Evolutionary conservation across 2,888 invertebrate genomes (phyloP).

Genomic region (Rhingia campestris): DNA sequence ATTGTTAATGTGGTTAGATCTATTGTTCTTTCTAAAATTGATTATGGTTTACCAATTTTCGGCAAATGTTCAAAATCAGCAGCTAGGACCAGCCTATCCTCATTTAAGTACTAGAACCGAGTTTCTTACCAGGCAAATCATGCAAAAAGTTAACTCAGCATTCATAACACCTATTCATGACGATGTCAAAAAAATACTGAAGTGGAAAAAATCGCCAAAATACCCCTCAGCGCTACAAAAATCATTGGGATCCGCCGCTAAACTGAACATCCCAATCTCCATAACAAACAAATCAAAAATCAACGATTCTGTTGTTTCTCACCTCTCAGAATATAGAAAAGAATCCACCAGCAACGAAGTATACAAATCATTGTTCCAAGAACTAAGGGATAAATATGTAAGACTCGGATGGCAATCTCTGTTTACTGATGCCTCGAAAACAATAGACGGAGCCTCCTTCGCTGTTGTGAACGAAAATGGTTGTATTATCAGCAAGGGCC

Average conservation of each 20-base stretch:
- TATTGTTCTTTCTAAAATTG: neutral
- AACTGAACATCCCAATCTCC: slow-evolving; percentile 6
- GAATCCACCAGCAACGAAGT: neutral
- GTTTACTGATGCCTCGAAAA: slow-evolving; percentile 36
- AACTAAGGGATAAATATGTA: neutral
- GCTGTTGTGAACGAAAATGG: slow-evolving; percentile 29
- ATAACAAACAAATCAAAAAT: neutral
- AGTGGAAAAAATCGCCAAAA: neutral
- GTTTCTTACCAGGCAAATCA: neutral
- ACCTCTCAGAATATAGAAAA: neutral
- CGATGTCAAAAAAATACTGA: slow-evolving; percentile 10
- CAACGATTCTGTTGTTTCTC: neutral
- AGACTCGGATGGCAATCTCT: neutral
- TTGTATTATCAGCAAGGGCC: neutral
- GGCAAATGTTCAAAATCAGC: slow-evolving; percentile 9
- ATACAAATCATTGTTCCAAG: neutral
- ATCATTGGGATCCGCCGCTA: neutral
- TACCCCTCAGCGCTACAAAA: neutral
- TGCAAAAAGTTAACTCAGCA: neutral
- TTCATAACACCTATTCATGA: slow-evolving; percentile 2
- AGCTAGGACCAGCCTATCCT: slow-evolving; percentile 7
- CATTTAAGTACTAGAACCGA: slow-evolving; percentile 7
- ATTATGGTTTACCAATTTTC: neutral
- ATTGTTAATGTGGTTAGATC: neutral
- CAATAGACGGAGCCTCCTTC: slow-evolving; percentile 21